phyloP scores from a whole-genome alignment of 2,888 invertebrate species.

The Limulus polyphemus region DNA sequence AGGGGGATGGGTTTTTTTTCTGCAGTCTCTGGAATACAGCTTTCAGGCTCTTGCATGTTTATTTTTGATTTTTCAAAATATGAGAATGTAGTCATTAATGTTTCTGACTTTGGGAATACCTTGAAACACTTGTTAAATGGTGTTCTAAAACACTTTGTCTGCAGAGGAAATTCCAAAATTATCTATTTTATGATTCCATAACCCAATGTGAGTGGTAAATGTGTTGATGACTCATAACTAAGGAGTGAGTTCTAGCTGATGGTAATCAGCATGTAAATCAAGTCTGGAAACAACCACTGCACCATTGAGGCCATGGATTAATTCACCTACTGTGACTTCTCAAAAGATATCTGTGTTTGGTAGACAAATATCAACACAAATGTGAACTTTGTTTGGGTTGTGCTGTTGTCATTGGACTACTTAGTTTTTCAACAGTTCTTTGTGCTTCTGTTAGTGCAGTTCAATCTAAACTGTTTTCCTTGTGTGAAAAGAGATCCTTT shows the following conservation, averaged over 20 bases:
- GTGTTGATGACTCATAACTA: constrained; percentile 33
- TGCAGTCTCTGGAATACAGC: too few relatives aligned
- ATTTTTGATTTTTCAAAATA: neutral
- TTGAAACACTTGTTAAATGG: constrained; percentile 32
- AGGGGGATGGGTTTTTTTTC: too few relatives aligned
- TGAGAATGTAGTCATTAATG: neutral
- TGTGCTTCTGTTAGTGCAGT: neutral
- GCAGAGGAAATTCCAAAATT: constrained; percentile 38
- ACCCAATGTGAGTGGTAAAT: constrained; percentile 33
- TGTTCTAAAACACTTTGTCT: constrained; percentile 38
- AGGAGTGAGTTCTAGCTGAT: constrained; percentile 33
- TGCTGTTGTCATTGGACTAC: neutral
- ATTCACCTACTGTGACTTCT: constrained; percentile 9
- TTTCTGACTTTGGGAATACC: neutral
- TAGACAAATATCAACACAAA: constrained; percentile 12
- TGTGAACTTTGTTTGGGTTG: constrained; percentile 4
- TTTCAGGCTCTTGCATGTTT: too few relatives aligned
- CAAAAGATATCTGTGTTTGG: constrained; percentile 11
- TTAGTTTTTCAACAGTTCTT: neutral
- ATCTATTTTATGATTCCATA: constrained; percentile 35
- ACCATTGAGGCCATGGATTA: constrained; percentile 9
- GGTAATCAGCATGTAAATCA: constrained; percentile 34
- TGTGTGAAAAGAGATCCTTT: neutral
- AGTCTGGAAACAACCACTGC: constrained; percentile 29
- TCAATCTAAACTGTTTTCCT: neutral